Evolutionary conservation across 2,113 vertebrate species (phyloP).

Genomic region (Anthoscopus minutus): DNA sequence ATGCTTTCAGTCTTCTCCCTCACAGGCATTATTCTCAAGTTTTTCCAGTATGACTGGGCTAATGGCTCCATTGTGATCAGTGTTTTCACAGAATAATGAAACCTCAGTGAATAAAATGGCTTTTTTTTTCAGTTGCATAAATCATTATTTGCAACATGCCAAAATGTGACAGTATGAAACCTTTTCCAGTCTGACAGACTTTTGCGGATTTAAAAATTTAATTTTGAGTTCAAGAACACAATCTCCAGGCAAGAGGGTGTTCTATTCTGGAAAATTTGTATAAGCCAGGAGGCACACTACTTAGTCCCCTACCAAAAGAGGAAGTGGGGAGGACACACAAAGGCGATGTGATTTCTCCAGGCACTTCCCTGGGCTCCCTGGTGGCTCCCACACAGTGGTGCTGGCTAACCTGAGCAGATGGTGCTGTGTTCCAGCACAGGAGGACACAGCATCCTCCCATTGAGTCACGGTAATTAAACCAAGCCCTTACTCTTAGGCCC

Average conservation of each 20-base stretch:
- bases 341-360: not conserved
- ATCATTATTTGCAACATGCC: not conserved
- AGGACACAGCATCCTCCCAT: not conserved
- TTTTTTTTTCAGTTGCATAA: constrained; percentile 18
- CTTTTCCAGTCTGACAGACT: not conserved
- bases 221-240: not conserved
- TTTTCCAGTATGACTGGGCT: not conserved
- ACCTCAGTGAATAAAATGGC: not conserved
- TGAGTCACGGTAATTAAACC: not conserved
- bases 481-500: not conserved
- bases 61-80: not conserved
- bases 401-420: not conserved
- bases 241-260: not conserved
- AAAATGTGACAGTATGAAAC: not conserved
- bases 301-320: not conserved
- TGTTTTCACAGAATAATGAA: not conserved
- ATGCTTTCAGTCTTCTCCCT: not conserved
- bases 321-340: not conserved
- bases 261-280: not conserved
- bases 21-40: not conserved
- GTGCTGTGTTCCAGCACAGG: not conserved
- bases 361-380: not conserved
- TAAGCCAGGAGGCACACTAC: not conserved
- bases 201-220: not conserved
- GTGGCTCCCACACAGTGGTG: not conserved